Evolutionary conservation across 2,113 vertebrate genomes (phyloP).

Genomic region (Sakesphorus luctuosus): DNA sequence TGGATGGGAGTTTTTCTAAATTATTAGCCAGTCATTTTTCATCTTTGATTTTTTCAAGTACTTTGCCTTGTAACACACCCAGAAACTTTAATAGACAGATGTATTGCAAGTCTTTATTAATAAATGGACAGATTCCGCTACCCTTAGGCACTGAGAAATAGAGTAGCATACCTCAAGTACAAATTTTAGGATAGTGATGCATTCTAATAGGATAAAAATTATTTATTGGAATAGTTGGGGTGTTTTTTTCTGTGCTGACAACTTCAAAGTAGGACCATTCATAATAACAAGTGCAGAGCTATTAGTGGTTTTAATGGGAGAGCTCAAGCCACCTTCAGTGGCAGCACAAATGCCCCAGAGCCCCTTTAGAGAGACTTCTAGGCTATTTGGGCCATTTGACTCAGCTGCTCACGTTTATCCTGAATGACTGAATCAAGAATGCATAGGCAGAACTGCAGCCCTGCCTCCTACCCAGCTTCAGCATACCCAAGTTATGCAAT

Average conservation of each 20-base stretch:
- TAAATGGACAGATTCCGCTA: not conserved
- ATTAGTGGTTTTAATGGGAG: not conserved
- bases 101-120: not conserved
- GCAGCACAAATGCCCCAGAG: not conserved
- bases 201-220: not conserved
- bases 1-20: not conserved
- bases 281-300: not conserved
- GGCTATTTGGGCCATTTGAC: not conserved
- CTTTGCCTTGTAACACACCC: not conserved
- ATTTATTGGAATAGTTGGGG: not conserved
- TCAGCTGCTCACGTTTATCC: not conserved
- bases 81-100: not conserved
- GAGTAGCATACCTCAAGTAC: not conserved
- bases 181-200: not conserved
- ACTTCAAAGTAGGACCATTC: not conserved
- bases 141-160: not conserved
- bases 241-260: not conserved
- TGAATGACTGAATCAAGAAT: not conserved
- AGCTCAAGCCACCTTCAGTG: not conserved
- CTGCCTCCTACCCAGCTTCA: not conserved
- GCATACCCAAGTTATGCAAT: not conserved
- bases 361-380: not conserved
- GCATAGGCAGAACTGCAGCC: not conserved
- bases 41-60: not conserved
- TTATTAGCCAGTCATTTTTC: not conserved